Conservation (phyloP, 2,113 vertebrate genomes). For the Trichechus manatus region DNA sequence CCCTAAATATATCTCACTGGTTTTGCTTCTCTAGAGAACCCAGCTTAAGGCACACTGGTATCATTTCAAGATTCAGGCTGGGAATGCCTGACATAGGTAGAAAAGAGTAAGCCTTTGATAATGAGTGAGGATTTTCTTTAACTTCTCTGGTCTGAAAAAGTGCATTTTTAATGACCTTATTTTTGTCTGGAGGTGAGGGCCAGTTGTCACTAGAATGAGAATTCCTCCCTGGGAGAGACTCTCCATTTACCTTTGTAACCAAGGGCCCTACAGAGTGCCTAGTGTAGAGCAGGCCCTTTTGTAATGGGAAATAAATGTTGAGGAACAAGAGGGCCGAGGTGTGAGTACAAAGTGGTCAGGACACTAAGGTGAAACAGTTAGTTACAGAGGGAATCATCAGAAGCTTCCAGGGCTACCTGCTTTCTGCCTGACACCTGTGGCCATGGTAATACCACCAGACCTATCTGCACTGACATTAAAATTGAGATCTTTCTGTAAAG, state of each 20-base stretch:
- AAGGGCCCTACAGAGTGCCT: background rate
- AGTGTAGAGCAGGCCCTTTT: no score
- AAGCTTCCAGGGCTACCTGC: background rate
- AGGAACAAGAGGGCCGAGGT: background rate
- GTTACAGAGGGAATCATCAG: background rate
- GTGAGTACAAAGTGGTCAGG: no score
- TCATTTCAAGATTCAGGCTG: background rate
- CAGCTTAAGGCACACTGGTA: background rate
- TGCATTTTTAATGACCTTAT: background rate
- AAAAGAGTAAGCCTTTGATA: slow-evolving; percentile 5
- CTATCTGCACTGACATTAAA: background rate
- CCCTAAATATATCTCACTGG: no score
- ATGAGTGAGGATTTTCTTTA: slow-evolving; percentile 10
- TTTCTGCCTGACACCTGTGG: background rate
- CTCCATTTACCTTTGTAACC: background rate
- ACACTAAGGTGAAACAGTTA: background rate
- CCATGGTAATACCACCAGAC: background rate
- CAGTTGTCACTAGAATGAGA: background rate
- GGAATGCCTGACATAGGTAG: background rate
- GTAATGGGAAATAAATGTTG: background rate
- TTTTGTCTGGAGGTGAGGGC: background rate
- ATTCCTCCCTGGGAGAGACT: background rate
- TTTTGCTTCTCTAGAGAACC: no score
- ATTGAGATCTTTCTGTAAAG: background rate
- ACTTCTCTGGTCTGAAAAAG: slow-evolving; percentile 19